phyloP scores from a whole-genome alignment of 2,113 vertebrate genomes.

The Nothocercus julius region DNA sequence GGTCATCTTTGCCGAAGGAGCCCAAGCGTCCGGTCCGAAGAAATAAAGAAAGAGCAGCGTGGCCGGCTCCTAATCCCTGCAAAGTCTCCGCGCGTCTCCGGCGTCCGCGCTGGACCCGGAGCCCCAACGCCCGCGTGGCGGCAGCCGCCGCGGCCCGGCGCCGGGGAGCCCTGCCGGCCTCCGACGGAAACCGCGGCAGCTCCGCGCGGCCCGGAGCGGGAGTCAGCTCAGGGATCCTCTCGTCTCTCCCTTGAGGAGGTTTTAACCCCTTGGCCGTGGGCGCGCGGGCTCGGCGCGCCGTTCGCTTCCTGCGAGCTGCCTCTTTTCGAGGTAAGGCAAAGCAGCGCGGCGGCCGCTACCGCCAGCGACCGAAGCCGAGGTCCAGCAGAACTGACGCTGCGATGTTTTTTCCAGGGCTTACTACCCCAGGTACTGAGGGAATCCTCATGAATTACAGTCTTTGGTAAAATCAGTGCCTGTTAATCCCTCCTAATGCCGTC shows the following conservation, averaged over 20 bases:
- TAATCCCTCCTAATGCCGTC: conserved; percentile 34
- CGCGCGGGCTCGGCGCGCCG: not conserved
- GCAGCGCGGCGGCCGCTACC: not conserved
- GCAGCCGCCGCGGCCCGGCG: no score
- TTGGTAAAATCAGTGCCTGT: not conserved
- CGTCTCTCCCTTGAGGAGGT: conserved; percentile 46
- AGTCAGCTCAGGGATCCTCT: not conserved
- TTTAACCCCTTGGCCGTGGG: conserved; percentile 41
- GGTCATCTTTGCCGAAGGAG: no score
- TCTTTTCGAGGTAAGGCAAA: not conserved
- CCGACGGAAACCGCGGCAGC: no score
- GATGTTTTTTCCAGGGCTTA: not conserved
- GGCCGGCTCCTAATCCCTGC: no score
- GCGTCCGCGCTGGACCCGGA: no score
- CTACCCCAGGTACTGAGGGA: not conserved
- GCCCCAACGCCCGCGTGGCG: no score
- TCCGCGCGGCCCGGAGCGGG: no score
- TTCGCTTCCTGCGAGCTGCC: not conserved
- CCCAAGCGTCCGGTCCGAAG: no score
- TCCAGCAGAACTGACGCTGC: not conserved
- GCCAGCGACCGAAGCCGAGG: not conserved
- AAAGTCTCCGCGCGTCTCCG: no score
- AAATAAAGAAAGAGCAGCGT: no score
- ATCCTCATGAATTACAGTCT: not conserved
- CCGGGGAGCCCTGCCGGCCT: no score